Percentiles rank a stretch among this genome's conserved stretches.
phyloP scores from a whole-genome alignment of 2,113 vertebrate species.

The Perccottus glenii region DNA sequence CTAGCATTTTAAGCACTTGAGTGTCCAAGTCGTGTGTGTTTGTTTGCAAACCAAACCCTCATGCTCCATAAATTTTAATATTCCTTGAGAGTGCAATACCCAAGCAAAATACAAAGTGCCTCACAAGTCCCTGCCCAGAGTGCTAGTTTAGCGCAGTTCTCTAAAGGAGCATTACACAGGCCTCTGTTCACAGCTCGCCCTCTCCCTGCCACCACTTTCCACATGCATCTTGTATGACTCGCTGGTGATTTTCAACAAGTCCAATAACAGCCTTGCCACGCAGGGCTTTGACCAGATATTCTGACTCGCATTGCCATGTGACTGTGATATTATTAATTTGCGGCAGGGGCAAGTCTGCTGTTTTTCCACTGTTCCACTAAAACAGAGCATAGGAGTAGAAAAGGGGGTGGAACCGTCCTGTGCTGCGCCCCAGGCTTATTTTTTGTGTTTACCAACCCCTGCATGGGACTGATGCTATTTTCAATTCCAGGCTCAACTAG shows the following conservation, averaged over 20 bases:
- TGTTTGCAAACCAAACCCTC: slow-evolving; percentile 52
- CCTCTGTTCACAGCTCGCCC: slow-evolving; percentile 27
- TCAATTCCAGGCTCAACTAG: slow-evolving; percentile 71
- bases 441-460: slow-evolving; percentile 74
- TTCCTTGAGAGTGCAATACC: slow-evolving; percentile 68
- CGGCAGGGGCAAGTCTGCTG: not conserved
- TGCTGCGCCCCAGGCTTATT: slow-evolving; percentile 57
- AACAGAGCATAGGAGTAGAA: slow-evolving; percentile 27
- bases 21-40: slow-evolving; percentile 40
- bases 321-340: slow-evolving; percentile 65
- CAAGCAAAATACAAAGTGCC: slow-evolving; percentile 69
- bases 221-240: slow-evolving; percentile 74
- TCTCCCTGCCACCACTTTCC: slow-evolving; percentile 38
- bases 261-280: slow-evolving; percentile 54
- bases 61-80: slow-evolving; percentile 71
- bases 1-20: slow-evolving; percentile 46
- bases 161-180: slow-evolving; percentile 42
- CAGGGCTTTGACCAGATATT: slow-evolving; percentile 12
- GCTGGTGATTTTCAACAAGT: slow-evolving; percentile 68
- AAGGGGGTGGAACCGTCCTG: slow-evolving; percentile 41
- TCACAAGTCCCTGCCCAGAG: slow-evolving; percentile 61
- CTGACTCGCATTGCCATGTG: slow-evolving; percentile 33
- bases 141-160: slow-evolving; percentile 55
- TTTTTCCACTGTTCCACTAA: slow-evolving; percentile 18
- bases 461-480: slow-evolving; percentile 75